phyloP scores from a whole-genome alignment of 1,140 invertebrate species.

The Penaeus indicus region DNA sequence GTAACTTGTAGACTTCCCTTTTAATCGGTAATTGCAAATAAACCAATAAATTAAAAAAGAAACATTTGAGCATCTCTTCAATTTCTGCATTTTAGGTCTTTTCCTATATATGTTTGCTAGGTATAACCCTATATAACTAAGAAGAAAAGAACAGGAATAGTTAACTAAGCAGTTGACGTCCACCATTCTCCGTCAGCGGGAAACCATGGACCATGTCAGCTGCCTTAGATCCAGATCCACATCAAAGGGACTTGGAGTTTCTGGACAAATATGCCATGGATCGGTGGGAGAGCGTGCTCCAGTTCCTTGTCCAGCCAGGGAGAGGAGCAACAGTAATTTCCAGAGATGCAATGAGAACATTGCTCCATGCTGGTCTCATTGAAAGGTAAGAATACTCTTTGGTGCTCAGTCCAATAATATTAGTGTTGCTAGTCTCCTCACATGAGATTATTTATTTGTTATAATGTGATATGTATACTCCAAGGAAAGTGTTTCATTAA shows the following conservation, averaged over 20 bases:
- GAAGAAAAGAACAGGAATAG: not conserved
- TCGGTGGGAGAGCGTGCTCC: constrained; percentile 95
- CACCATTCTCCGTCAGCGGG: constrained; percentile 40
- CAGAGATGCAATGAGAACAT: constrained; percentile 90
- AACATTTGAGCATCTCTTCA: too few relatives aligned
- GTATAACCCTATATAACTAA: not conserved
- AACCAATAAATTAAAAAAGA: too few relatives aligned
- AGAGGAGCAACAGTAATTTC: constrained; percentile 89
- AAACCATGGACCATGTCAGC: constrained; percentile 59
- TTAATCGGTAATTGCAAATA: too few relatives aligned
- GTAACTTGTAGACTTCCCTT: not conserved
- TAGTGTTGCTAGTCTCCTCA: not conserved
- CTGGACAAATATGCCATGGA: constrained; percentile 93
- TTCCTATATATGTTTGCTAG: not conserved
- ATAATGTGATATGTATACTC: too few relatives aligned
- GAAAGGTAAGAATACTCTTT: constrained; percentile 71
- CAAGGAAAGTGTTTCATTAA: too few relatives aligned
- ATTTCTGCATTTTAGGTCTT: too few relatives aligned
- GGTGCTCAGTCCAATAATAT: not conserved
- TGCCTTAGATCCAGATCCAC: constrained; percentile 79
- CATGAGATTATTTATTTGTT: too few relatives aligned
- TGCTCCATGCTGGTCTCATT: constrained; percentile 93
- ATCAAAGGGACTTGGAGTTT: constrained; percentile 88
- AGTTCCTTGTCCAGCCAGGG: constrained; percentile 91
- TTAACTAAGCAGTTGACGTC: constrained; percentile 75